Evolutionary conservation across 1,140 invertebrate species (phyloP).

Genomic region (Caenorhabditis tropicalis): DNA sequence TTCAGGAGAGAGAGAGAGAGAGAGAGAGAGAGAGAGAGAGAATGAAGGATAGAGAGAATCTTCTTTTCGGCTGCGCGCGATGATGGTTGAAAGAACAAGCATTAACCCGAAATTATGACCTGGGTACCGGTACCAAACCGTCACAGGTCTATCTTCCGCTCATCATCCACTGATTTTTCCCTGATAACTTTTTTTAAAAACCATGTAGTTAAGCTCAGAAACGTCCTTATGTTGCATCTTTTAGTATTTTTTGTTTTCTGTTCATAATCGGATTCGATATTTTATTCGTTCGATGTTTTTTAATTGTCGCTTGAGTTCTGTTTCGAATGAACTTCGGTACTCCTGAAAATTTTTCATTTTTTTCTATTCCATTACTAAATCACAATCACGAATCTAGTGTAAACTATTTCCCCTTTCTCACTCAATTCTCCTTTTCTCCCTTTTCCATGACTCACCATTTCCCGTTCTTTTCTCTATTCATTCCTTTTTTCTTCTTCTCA

Average conservation of each 20-base stretch:
- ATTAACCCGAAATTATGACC: constrained; percentile 38
- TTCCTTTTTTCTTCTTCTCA: constrained; percentile 8
- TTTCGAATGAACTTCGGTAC: not conserved
- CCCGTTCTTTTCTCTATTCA: not conserved
- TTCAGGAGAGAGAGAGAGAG: not conserved
- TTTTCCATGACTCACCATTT: constrained; percentile 8
- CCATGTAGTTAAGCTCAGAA: not conserved
- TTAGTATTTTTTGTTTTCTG: not conserved
- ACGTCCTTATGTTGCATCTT: not conserved
- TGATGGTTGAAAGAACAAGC: constrained; percentile 22
- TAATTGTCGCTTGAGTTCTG: not conserved
- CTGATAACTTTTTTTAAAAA: not conserved
- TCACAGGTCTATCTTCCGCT: not conserved
- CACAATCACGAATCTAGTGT: constrained; percentile 38
- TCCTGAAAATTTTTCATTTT: not conserved
- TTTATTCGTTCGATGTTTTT: too few relatives aligned
- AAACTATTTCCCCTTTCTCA: not conserved
- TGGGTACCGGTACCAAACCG: constrained; percentile 12
- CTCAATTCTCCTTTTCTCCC: not conserved
- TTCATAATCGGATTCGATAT: too few relatives aligned
- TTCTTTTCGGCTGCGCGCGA: constrained; percentile 8
- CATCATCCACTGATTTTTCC: not conserved
- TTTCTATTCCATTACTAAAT: constrained; percentile 7
- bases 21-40: not conserved
- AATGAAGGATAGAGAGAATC: not conserved